Conservation (phyloP, 2,797 vertebrate species). For the Enteromius treurensis region DNA sequence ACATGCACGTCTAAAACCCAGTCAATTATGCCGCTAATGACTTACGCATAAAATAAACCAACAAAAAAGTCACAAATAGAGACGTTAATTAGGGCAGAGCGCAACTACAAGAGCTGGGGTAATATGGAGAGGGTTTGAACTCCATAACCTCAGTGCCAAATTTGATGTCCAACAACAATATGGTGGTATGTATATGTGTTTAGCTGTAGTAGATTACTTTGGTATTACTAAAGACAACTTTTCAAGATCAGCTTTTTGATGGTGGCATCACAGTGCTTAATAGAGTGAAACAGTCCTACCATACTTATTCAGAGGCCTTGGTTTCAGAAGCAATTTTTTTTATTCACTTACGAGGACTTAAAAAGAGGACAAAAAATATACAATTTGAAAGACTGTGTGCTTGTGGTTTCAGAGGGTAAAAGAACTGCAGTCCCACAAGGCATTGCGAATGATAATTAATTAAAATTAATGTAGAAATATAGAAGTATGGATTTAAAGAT, state of each 20-base stretch:
- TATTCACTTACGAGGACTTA: not conserved
- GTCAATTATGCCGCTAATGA: slow-evolving; percentile 32
- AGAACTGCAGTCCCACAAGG: not conserved
- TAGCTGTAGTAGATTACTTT: not conserved
- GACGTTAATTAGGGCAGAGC: slow-evolving; percentile 1
- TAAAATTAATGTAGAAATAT: not conserved
- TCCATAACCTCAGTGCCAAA: not conserved
- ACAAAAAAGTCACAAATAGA: slow-evolving; percentile 19
- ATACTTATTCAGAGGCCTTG: not conserved
- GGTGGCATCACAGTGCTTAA: not conserved
- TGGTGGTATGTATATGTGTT: not conserved
- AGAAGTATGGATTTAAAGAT: not conserved
- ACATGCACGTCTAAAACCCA: slow-evolving; percentile 22
- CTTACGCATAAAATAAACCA: slow-evolving; percentile 21
- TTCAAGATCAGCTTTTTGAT: not conserved
- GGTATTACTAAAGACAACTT: not conserved
- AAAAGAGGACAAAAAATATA: not conserved
- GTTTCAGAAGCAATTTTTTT: not conserved
- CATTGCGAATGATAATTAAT: not conserved
- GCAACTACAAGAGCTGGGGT: slow-evolving; percentile 3
- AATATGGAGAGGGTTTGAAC: not conserved
- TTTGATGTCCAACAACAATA: not conserved
- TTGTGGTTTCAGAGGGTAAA: not conserved
- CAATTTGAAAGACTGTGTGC: not conserved
- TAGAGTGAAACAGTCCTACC: not conserved